Evolutionary conservation across 1,140 invertebrate species (phyloP), one percentile per base, ranked within the genome.

Genomic region (Notospermus geniculatus): DNA sequence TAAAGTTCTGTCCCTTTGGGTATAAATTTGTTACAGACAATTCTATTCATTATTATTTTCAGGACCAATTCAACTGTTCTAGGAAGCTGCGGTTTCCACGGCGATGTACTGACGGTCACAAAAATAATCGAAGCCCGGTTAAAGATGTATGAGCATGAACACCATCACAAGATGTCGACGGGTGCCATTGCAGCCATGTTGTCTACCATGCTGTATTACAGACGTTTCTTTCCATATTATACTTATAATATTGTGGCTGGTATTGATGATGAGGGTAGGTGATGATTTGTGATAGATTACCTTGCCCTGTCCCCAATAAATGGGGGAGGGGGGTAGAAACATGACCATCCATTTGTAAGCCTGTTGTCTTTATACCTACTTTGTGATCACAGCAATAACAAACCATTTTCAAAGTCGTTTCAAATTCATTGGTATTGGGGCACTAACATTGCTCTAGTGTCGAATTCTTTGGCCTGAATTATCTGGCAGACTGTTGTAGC

Each of bases 201-300:
- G 1, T 94, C 96, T 0, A 96, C 91, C 5, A 91, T 97, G 85
- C 83, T 99, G 61, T 99, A 99, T 77, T 91, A 95, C 72, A 93
- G 94, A 70, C 86, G 97, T 64, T 99, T 99, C 79, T 99, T 99
- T 80, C 97, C 97, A 0, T 99, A 98, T 77, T 99, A 99, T 78
- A 90, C 97, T 11, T 91, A 91, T 30, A 98, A 97, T 77, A 88
- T 99, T 30, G 81, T 99, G 56, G 95, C 92, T 66, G 97, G 97
- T 29, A 64, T 88, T 13, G 85, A 88, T 79, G 81, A 84, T 39
- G 78, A 87, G 63, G 86, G 86, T 82, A 72, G 66, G 23, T 62
- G 17, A n/a, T n/a, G n/a, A n/a, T n/a, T n/a, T n/a, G n/a, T n/a
- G n/a, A n/a, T n/a, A n/a, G n/a, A n/a, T n/a, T n/a, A n/a, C n/a